Base-by-base conservation (phyloP, 2,797 vertebrate species). In the Morus bassanus region DNA sequence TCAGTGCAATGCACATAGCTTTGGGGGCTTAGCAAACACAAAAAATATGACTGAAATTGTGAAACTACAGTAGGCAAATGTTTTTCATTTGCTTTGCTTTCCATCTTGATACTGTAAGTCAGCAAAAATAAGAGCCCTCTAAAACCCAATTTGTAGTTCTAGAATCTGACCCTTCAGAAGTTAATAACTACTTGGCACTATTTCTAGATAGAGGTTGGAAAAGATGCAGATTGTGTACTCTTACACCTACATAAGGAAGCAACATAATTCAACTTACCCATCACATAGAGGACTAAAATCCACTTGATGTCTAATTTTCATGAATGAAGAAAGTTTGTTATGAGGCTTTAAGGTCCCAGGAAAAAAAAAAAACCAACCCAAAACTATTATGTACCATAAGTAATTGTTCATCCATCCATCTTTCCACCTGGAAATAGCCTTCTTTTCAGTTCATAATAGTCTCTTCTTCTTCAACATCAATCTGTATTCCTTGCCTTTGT, bases 341-440 rank as follows among this genome's bases (percentile, higher is more conserved):
- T 0, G 1, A 86, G 33, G 35, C n/a, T 93, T 75, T 67, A 69
- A 67, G n/a, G 18, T 59, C 5, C n/a, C 18, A 56, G 43, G 3
- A 61, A 63, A 85, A 46, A 4, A 61, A 63, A 85, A 46, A 31
- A 4, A 56, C 33, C n/a, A n/a, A n/a, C 15, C 48, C 37, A 43
- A 30, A 30, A 6, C 18, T 35, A 25, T 2, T 35, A 39, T 0
- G 0, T 46, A 70, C 41, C 13, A 13, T 15, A 56, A 63, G 28
- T 50, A 60, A 12, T 39, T 68, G 13, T 73, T 48, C 35, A 7
- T 30, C 33, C 31, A 60, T 33, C 39, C 30, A 9, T 70, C 50
- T 18, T 83, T 21, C 22, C 35, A 68, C 10, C 45, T 65, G 2
- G 0, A 57, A 69, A 57, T 7, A 86, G 33, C 16, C 33, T 2